A percentile compares a stretch with the other conserved stretches of the same genome.
These are phyloP conservation scores for Ciconia nigra DNA, from an alignment of 2,797 vertebrate species.

Conservation along the genomic window DNA sequence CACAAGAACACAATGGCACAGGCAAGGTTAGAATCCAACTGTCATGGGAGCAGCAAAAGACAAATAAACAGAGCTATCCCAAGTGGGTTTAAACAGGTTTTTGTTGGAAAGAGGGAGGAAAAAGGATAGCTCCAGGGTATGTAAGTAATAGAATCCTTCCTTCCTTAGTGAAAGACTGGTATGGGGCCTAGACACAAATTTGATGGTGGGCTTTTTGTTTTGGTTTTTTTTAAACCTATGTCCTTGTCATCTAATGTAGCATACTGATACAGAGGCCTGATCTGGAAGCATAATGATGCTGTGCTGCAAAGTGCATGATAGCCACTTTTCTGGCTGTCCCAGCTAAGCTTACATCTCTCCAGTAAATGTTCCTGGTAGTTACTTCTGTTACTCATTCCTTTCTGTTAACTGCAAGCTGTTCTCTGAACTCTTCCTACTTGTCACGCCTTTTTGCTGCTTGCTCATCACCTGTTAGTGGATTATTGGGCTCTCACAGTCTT, in stretches of 20 bases:
- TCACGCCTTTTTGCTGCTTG: not conserved
- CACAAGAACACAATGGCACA: not conserved
- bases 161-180: not conserved
- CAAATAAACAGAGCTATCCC: not conserved
- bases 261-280: accelerated
- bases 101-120: not conserved
- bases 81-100: not conserved
- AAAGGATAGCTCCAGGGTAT: not conserved
- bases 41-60: not conserved
- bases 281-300: not conserved
- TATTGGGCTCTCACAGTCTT: not conserved
- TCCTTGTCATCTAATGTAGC: not conserved
- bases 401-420: not conserved
- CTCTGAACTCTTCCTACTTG: not conserved
- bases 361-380: not conserved
- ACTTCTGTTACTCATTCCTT: not conserved
- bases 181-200: not conserved
- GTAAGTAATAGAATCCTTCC: not conserved
- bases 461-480: not conserved
- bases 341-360: not conserved
- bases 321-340: not conserved
- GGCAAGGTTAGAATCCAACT: not conserved
- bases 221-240: not conserved
- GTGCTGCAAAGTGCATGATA: accelerated
- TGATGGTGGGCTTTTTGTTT: not conserved